Base-by-base conservation (phyloP, 2,888 invertebrate species). In the Habrosyne pyritoides region DNA sequence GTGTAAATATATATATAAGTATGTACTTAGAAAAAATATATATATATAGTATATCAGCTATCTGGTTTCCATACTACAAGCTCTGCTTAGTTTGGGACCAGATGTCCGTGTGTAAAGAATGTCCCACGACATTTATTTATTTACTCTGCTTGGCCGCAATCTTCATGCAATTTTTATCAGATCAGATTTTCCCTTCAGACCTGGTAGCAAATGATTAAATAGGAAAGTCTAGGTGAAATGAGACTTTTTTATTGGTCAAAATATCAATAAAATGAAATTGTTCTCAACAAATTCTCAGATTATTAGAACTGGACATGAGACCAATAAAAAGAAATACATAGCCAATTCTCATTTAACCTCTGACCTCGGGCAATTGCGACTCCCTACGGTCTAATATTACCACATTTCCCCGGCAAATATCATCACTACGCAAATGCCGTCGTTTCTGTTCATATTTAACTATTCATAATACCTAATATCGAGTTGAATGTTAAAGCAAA, bases 401-500 rank as follows among this genome's bases (percentile, higher is more conserved):
- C 42, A 42, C 42, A 42, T 42, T 42, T 14, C 2, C 42, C 18
- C 42, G 2, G n/a, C 42, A 42, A 42, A 14, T 42, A 42, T 42
- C 42, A 42, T 8, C 42, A 18, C 42, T 42, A 42, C 42, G 18
- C 42, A 42, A 42, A 42, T 42, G 42, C 8, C 42, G n/a, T 42
- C 42, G 42, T 18, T 42, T 42, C 42, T 42, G 18, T 42, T 42
- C 18, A 42, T 42, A 42, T 18, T 42, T 18, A 42, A 18, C 14
- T 8, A 2, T 18, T 42, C 42, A 42, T 42, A n/a, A 36, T 14
- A 36, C 36, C 21, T 47, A 12, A 21, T 47, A 47, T 47, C 21
- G 24, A n/a, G n/a, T 47, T 14, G 2, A 42, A 42, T 42, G 8
- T 42, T 21, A n/a, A 22, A 26, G 55, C 49, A 48, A 53, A 46